Evolutionary conservation across 2,888 invertebrate species (phyloP).

Genomic region (Phymatocera aterrima): DNA sequence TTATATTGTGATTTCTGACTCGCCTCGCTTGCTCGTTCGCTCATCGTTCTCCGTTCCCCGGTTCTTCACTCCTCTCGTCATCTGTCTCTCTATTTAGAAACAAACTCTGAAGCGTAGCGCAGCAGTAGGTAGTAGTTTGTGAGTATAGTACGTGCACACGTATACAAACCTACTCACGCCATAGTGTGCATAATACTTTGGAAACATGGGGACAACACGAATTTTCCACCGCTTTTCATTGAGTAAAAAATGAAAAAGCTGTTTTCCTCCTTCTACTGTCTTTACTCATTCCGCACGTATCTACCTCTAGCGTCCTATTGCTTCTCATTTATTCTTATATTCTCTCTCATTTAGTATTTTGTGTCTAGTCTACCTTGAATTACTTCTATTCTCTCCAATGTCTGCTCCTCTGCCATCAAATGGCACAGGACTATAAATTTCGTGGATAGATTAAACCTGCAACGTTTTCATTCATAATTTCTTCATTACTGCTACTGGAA

Average conservation of each 20-base stretch:
- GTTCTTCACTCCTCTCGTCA: neutral
- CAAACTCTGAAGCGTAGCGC: slow-evolving; percentile 5
- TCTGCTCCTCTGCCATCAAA: neutral
- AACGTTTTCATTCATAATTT: neutral
- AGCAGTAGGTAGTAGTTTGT: neutral
- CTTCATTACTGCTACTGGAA: neutral
- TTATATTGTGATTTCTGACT: slow-evolving; percentile 26
- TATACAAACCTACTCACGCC: neutral
- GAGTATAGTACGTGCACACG: too few relatives aligned
- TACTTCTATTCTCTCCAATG: neutral
- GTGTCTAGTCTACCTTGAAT: slow-evolving; percentile 5
- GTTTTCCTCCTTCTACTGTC: slow-evolving; percentile 14
- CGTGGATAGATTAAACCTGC: neutral
- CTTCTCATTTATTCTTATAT: slow-evolving; percentile 1
- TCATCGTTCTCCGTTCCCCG: neutral
- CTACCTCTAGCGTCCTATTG: neutral
- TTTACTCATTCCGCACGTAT: slow-evolving; percentile 12
- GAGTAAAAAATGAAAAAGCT: slow-evolving; percentile 24
- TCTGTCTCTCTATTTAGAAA: slow-evolving; percentile 5
- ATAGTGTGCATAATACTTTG: slow-evolving; percentile 31
- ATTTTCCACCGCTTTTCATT: slow-evolving; percentile 23
- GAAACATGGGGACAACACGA: slow-evolving; percentile 31
- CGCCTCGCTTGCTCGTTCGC: slow-evolving; percentile 1
- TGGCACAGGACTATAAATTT: neutral
- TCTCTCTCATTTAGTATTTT: neutral